Base-by-base conservation (phyloP, 1,140 invertebrate genomes). In the Scylla paramamosain region DNA sequence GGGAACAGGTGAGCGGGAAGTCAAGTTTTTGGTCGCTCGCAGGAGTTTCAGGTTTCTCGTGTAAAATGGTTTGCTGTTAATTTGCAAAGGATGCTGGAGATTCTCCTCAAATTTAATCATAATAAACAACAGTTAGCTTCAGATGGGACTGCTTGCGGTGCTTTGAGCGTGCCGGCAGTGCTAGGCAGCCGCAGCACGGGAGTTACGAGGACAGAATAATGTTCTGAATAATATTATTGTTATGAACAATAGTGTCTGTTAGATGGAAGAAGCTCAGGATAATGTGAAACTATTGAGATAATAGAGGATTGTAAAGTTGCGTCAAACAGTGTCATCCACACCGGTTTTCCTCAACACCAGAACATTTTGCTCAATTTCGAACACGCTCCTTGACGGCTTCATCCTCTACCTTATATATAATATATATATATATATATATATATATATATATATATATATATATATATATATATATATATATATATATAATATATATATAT, bases 91-190 rank as follows among this genome's bases (percentile, higher is more conserved):
- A 84, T 29, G 83, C 29, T 87, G 82, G 45, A 29, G 48, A 87
- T 84, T 10, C 84, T 93, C 86, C 83, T 29, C 86, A 87, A 87
- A 87, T 93, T 84, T 82, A 93, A 93, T 93, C 86, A 93, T 46
- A 86, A 93, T 93, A 93, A 93, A 93, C 86, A 86, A 93, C 82
- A 84, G 31, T 86, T 93, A 86, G 82, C 39, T 45, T 93, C 92
- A 87, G 14, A 29, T 8, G 84, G 32, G 25, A 31, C 3, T 28
- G 45, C 48, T 25, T 20, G n/a, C 39, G 45, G 82, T 31, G 46
- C 52, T 93, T 93, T 77, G 67, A 77, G 67, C 67, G 67, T n/a
- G 67, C 67, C 67, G 67, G 67, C 67, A 25, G 20, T 25, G 67
- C 20, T 12, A 8, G 25, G 67, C 12, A 12, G 67, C 1, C 0